phyloP scores from a whole-genome alignment of 2,888 invertebrate species.

The Coenonympha arcania region DNA sequence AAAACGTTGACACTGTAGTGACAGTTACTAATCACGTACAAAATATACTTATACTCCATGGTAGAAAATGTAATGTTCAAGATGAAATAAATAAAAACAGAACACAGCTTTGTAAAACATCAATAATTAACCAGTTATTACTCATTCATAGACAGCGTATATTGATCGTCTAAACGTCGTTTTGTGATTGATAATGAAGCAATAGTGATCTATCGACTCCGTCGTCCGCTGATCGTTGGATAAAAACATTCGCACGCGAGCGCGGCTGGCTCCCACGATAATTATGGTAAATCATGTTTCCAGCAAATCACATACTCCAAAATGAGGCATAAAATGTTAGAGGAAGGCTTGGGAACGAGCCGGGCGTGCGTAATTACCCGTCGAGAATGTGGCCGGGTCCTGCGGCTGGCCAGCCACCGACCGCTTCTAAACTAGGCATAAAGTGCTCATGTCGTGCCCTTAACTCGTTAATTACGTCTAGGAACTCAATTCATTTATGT shows the following conservation, averaged over 20 bases:
- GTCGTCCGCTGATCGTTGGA: constrained; percentile 5
- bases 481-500: constrained; percentile 55
- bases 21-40: background rate
- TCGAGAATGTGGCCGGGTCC: constrained; percentile 66
- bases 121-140: background rate
- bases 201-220: constrained; percentile 7
- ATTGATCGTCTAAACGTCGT: background rate
- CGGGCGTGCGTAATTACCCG: constrained; percentile 68
- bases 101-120: background rate
- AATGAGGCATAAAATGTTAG: constrained; percentile 69
- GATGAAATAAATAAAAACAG: background rate
- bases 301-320: constrained; percentile 68
- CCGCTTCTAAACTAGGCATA: constrained; percentile 62
- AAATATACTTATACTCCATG: background rate
- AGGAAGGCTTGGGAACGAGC: constrained; percentile 64
- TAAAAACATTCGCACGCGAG: constrained; percentile 46
- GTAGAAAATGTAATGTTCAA: background rate
- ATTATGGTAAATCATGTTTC: constrained; percentile 62
- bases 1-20: too few relatives aligned
- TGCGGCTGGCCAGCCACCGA: constrained; percentile 54
- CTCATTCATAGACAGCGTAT: background rate
- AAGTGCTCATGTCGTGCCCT: constrained; percentile 58
- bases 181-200: constrained; percentile 11
- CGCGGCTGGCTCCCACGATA: constrained; percentile 58
- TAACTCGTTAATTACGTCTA: constrained; percentile 63